Conservation (phyloP, 2,113 vertebrate species). For the Psittacara wagleri region DNA sequence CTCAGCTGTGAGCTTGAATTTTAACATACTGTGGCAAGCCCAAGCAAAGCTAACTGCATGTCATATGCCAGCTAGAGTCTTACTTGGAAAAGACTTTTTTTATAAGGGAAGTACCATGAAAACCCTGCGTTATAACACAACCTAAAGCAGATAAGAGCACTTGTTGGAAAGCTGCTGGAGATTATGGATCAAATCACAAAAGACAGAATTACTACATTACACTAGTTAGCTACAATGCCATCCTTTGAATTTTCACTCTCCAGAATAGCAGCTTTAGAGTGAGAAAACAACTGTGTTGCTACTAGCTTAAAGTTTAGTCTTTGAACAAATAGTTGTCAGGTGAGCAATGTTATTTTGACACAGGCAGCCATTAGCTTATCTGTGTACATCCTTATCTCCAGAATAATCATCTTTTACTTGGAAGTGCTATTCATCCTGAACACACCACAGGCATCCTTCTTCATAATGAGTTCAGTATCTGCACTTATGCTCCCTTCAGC, state of each 20-base stretch:
- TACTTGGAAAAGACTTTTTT: background rate
- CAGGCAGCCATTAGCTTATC: background rate
- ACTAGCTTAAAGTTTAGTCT: background rate
- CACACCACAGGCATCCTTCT: constrained; percentile 18
- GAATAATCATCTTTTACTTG: background rate
- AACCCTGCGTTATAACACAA: background rate
- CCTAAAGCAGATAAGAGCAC: background rate
- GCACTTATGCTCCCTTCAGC: constrained; percentile 32
- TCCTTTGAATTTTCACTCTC: background rate
- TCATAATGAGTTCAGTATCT: constrained; percentile 18
- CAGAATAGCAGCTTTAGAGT: background rate
- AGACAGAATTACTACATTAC: background rate
- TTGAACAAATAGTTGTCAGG: background rate
- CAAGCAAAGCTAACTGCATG: background rate
- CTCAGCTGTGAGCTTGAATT: background rate
- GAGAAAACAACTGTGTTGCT: background rate
- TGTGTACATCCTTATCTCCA: background rate
- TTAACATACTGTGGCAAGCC: background rate
- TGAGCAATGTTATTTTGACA: constrained; percentile 11
- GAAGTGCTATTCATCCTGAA: background rate
- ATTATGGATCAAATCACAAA: background rate
- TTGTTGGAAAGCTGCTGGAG: background rate
- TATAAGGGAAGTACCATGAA: background rate
- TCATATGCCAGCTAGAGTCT: background rate
- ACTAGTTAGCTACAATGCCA: background rate